Base-by-base conservation (phyloP, 2,888 invertebrate genomes). In the Tinea pellionella region DNA sequence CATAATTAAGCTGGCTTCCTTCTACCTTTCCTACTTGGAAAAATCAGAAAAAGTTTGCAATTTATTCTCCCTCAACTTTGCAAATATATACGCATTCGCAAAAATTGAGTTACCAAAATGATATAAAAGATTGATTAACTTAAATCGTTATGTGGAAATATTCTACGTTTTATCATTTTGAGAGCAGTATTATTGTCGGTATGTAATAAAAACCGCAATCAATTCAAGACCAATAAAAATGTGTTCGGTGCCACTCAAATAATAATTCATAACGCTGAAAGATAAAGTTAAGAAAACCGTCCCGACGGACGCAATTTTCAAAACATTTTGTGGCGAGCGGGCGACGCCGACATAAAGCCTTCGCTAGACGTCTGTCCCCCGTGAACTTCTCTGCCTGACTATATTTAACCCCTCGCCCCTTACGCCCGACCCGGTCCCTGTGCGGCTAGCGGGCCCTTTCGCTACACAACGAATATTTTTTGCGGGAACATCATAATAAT, bases 401-500 rank as follows among this genome's bases (percentile, higher is more conserved):
- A 68, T 66, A 66, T 63, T 68, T 59, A 42, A 43, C 30, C 42
- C 9, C 42, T 47, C 64, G 65, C 64, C 66, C 67, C 67, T 64
- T 64, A 63, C 67, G 64, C 67, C 70, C 67, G 13, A 13, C 66
- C 67, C 65, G 61, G 65, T 66, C 69, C 65, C 61, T 29, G 32
- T 78, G 74, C 72, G 75, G 15, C 19, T n/a, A 13, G 51, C 56
- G 37, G 24, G 58, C 59, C 30, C 51, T 42, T 72, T 67, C 74
- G 68, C 74, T 67, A 71, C 69, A 77, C 73, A 65, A 69, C 74
- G 78, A 81, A 80, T 80, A 82, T 86, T 87, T 86, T 86, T 87
- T 84, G 85, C 75, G 84, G 85, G 84, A 84, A 85, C 86, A 84
- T 85, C 83, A 85, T 87, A 85, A 87, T 86, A 86, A 87, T 87